Evolutionary conservation across 2,113 vertebrate genomes (phyloP), one percentile per base, ranked within the genome.

Genomic region (Gallinago paraguaiae): DNA sequence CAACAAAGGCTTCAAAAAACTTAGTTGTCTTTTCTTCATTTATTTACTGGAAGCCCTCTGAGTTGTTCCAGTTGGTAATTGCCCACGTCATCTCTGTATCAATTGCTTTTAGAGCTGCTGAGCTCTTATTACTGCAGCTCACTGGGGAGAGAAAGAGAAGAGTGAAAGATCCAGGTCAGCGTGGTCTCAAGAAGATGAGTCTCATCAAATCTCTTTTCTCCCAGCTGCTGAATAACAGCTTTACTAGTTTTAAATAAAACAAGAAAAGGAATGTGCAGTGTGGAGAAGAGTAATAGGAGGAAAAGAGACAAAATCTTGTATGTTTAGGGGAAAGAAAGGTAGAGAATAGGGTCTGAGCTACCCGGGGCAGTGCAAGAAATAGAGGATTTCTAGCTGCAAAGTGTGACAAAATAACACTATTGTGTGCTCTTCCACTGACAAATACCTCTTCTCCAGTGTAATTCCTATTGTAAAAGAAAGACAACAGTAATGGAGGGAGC

Each of bases 31-130:
- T 92, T 79, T 82, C 65, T 96, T 97, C 94, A 83, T 97, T 97
- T 97, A 84, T 97, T 97, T 97, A 91, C 96, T 97, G 94, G 93
- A 98, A 97, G 76, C 92, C 71, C 76, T 94, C 75, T 84, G 90
- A 80, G 84, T 96, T 96, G 91, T 96, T 96, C 90, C 18, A 85
- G 63, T 95, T 97, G 93, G 95, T 98, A 98, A 98, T 97, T 98
- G 97, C 86, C 93, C 90, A 86, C 53, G 85, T 92, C 64, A 61
- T 96, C 94, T 95, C 92, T 88, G 79, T 97, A 98, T 98, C 28
- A 82, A 98, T 98, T 97, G 96, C 94, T 93, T 97, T 97, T 97
- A 97, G 85, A 97, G 93, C 95, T 92, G 90, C 96, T 95, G 97
- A 97, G 95, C 93, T 97, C 97, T 97, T 97, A 97, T 95, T 97